Evolutionary conservation across 2,797 vertebrate genomes (phyloP), one percentile per base, ranked within the genome.

Genomic region (Synaphobranchus kaupii): DNA sequence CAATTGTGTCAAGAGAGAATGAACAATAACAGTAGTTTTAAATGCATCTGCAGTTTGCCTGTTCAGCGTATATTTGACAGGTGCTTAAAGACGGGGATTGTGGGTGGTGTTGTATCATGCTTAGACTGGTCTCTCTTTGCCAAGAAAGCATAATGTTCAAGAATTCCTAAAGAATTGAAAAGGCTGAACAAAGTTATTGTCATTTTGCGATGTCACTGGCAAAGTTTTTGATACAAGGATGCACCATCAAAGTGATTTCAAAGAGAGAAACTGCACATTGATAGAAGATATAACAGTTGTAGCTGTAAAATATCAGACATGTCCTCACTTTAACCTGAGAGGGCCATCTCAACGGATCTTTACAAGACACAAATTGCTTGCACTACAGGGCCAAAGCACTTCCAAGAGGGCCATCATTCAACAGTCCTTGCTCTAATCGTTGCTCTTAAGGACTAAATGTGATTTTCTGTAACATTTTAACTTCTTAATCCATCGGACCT

Each of bases 401-500:
- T 50, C 44, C 47, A 13, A n/a, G 22, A 17, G 44, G 44, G 78
- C 22, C 20, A 81, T 81, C 22, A 48, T 81, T 6, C 73, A 78
- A 15, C 39, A 44, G 5, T 34, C 1, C 13, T 76, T 76, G 31
- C 71, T 34, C 12, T 80, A 15, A 39, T 39, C 39, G 71, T 76
- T 58, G 31, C 34, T 76, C 71, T 39, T 34, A 44, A 73, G 2
- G 60, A 84, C 58, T 60, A 2, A 85, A 89, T 68, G 7, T 68
- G 63, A 68, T 5, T 4, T 68, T 68, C 25, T 68, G 25, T 9
- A 68, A 68, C 39, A 86, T 90, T 84, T 90, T 84, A 90, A 91
- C 91, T 88, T 88, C 71, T 76, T 60, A 83, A 78, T 90, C 48
- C 88, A 91, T 86, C 44, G 20, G n/a, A n/a, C 13, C 15, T 34